Percentiles rank a stretch among this genome's conserved stretches.
Conservation (phyloP, 2,888 invertebrate genomes). For the Clunio marinus region DNA sequence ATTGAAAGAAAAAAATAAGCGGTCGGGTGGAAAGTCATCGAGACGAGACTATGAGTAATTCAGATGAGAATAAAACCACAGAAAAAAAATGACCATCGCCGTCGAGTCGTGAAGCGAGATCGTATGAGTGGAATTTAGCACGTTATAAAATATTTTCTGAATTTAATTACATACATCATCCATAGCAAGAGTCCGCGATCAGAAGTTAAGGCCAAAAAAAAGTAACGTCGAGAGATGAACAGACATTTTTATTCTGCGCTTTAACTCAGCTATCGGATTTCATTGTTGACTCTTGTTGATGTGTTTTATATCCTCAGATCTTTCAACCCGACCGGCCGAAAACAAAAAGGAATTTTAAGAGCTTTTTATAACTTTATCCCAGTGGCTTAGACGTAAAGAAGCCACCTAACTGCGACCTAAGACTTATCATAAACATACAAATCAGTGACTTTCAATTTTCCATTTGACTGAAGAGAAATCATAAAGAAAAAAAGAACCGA, state of each 20-base stretch:
- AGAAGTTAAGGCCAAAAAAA: not conserved
- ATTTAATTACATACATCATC: conserved; percentile 1
- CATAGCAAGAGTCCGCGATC: not conserved
- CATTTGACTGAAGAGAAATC: not conserved
- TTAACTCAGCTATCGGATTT: conserved; percentile 11
- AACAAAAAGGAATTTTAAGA: too few species aligned
- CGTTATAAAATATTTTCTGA: conserved; percentile 3
- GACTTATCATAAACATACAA: conserved; percentile 9
- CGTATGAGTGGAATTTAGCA: conserved; percentile 15
- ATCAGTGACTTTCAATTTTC: conserved; percentile 24
- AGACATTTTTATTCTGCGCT: conserved; percentile 23
- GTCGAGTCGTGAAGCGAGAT: not conserved
- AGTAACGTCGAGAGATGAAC: not conserved
- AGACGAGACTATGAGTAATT: not conserved
- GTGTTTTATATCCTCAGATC: not conserved
- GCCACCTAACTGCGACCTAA: conserved; percentile 17
- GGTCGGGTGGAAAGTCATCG: not conserved
- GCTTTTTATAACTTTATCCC: conserved; percentile 28
- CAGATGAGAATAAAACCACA: not conserved
- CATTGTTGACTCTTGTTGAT: not conserved
- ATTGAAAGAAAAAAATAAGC: too few species aligned
- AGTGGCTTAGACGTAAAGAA: conserved; percentile 8
- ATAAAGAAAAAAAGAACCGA: conserved; percentile 5
- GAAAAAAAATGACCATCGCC: not conserved
- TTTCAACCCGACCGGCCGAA: not conserved